phyloP scores from a whole-genome alignment of 2,888 invertebrate genomes.

The Lepidocyrtinus sp. region DNA sequence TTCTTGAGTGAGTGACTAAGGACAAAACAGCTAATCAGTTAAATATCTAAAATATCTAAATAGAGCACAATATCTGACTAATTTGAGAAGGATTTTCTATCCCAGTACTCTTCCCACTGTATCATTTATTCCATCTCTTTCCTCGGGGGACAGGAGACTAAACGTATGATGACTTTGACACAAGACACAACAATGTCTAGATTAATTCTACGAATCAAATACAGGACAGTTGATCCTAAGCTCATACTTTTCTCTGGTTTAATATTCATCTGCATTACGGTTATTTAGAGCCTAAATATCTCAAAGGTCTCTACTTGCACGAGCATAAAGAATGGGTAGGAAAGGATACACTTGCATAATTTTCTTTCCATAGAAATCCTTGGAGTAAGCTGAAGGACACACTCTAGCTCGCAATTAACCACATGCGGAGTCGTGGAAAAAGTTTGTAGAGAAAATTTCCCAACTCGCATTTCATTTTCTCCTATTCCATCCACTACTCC shows the following conservation, averaged over 20 bases:
- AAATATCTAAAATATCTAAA: constrained; percentile 63
- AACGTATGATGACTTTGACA: background rate
- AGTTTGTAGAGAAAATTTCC: constrained; percentile 48
- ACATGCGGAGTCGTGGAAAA: constrained; percentile 54
- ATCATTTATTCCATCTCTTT: constrained; percentile 50
- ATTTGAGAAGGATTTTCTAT: constrained; percentile 61
- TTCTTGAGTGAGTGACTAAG: constrained; percentile 68
- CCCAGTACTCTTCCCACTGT: constrained; percentile 37
- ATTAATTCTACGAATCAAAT: constrained; percentile 40
- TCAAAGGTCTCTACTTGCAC: no score
- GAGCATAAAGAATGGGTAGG: no score
- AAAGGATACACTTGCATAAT: no score
- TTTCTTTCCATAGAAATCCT: no score
- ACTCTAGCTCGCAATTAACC: constrained; percentile 53
- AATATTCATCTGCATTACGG: background rate
- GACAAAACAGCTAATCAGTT: constrained; percentile 69
- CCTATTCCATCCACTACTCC: constrained; percentile 10
- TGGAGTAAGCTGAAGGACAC: constrained; percentile 16
- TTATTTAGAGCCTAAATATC: background rate
- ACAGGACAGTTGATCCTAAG: no score
- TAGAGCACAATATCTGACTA: constrained; percentile 65
- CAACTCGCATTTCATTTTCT: constrained; percentile 33
- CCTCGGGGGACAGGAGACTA: constrained; percentile 42
- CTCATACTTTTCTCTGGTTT: background rate
- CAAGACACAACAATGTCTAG: constrained; percentile 39